Conservation (phyloP, 92 coral and sea anemone genomes). For the Palythoa heliodiscus region DNA sequence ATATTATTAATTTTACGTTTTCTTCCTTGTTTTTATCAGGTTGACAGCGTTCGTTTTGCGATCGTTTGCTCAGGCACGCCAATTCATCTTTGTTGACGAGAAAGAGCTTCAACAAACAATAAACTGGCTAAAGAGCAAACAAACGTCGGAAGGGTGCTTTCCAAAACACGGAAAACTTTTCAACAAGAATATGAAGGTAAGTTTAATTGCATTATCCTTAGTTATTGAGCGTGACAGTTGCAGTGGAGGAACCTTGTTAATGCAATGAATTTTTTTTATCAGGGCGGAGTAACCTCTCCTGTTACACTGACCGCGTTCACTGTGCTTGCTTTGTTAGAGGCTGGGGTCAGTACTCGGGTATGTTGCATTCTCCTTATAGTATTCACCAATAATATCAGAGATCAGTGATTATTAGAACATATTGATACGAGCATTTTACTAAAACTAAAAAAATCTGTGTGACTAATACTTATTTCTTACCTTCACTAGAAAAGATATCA, state of each 20-base stretch:
- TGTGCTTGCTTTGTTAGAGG: conserved; percentile 79
- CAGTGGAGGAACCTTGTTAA: background rate
- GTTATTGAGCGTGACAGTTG: background rate
- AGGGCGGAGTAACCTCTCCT: conserved; percentile 87
- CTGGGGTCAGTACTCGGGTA: conserved; percentile 72
- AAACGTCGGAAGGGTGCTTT: conserved; percentile 75
- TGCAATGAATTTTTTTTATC: background rate
- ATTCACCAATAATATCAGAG: background rate
- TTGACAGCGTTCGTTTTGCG: conserved; percentile 97
- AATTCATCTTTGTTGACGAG: conserved; percentile 80
- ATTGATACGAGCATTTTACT: background rate
- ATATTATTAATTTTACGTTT: too few relatives aligned
- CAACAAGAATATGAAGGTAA: conserved; percentile 68
- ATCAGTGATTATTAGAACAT: background rate
- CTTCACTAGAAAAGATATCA: too few relatives aligned
- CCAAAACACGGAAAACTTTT: conserved; percentile 71
- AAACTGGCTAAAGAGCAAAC: conserved; percentile 72
- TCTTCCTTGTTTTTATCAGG: conserved; percentile 51
- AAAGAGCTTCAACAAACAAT: conserved; percentile 60
- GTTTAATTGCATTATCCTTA: background rate
- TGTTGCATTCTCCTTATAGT: background rate
- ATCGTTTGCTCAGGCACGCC: conserved; percentile 90
- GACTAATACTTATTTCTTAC: too few relatives aligned
- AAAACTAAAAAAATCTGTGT: too few relatives aligned
- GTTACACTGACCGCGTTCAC: conserved; percentile 85